A percentile compares a stretch with the other conserved stretches of the same genome.
phyloP scores from a whole-genome alignment of 53 echinoderm and acorn worm genomes.

The Echinarachnius parma region DNA sequence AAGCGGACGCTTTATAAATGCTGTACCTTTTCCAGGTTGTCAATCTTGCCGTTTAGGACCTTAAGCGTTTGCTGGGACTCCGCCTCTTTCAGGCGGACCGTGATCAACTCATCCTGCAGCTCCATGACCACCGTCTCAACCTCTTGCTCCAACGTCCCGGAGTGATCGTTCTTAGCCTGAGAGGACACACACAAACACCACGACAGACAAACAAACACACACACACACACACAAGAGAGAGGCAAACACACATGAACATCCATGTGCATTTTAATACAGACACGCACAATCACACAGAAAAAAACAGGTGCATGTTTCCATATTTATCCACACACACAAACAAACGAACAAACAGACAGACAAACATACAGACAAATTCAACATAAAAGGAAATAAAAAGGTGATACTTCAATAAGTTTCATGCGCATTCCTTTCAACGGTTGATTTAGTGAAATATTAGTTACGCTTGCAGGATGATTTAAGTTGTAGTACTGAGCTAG shows the following conservation, averaged over 20 bases:
- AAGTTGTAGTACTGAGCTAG: too few relatives aligned
- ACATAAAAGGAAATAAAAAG: too few relatives aligned
- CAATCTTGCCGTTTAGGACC: constrained; percentile 72
- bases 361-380: too few relatives aligned
- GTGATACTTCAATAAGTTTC: too few relatives aligned
- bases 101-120: constrained; percentile 90
- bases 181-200: too few relatives aligned
- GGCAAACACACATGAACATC: not conserved
- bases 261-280: not conserved
- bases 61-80: constrained; percentile 85
- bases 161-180: constrained; percentile 75
- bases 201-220: constrained; percentile 1
- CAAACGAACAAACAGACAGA: not conserved
- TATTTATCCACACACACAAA: not conserved
- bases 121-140: constrained; percentile 87
- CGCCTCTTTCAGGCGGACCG: constrained; percentile 85
- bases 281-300: not conserved
- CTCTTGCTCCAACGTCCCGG: constrained; percentile 71
- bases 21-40: constrained; percentile 82
- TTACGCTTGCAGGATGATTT: too few relatives aligned
- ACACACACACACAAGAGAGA: too few relatives aligned
- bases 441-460: too few relatives aligned
- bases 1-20: too few relatives aligned
- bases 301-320: not conserved
- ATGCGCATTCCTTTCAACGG: too few relatives aligned